A percentile compares a stretch with the other conserved stretches of the same genome.
Evolutionary conservation across 1,140 invertebrate genomes (phyloP).

Genomic region (Physella acuta): DNA sequence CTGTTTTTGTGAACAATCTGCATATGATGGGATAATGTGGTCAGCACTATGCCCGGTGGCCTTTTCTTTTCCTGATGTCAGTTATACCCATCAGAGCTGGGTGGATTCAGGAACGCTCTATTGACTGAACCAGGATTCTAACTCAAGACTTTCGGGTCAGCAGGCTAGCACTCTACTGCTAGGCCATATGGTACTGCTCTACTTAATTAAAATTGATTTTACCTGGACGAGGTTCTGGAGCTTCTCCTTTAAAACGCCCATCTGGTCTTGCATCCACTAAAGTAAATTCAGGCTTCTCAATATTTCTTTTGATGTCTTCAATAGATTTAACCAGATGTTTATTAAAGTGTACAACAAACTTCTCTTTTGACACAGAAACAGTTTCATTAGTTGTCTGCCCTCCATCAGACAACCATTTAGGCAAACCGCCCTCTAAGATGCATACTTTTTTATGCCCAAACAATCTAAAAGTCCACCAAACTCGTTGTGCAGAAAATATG

Average conservation of each 20-base stretch:
- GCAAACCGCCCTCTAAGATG: conserved; percentile 52
- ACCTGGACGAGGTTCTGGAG: conserved; percentile 52
- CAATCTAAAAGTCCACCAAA: conserved; percentile 54
- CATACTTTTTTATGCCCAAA: conserved; percentile 53
- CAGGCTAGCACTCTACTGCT: no score
- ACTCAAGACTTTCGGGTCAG: no score
- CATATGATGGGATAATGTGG: no score
- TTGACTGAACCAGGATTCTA: no score
- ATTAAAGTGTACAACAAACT: conserved; percentile 39
- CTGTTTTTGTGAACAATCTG: no score
- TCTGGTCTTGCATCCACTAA: conserved; percentile 49
- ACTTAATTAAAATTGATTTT: no score
- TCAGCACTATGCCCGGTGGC: no score
- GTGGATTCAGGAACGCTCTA: no score
- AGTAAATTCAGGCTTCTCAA: conserved; percentile 29
- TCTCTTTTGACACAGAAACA: conserved; percentile 22
- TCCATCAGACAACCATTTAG: conserved; percentile 40
- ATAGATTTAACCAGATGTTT: conserved; percentile 42
- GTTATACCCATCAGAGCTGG: no score
- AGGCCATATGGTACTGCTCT: no score
- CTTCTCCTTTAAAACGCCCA: conserved; percentile 47
- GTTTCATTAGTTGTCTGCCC: conserved; percentile 29
- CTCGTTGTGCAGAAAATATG: conserved; percentile 50
- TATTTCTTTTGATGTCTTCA: conserved; percentile 45
- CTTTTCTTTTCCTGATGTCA: no score